Evolutionary conservation across 2,888 invertebrate genomes (phyloP).

Genomic region (Podabrus alpinus): DNA sequence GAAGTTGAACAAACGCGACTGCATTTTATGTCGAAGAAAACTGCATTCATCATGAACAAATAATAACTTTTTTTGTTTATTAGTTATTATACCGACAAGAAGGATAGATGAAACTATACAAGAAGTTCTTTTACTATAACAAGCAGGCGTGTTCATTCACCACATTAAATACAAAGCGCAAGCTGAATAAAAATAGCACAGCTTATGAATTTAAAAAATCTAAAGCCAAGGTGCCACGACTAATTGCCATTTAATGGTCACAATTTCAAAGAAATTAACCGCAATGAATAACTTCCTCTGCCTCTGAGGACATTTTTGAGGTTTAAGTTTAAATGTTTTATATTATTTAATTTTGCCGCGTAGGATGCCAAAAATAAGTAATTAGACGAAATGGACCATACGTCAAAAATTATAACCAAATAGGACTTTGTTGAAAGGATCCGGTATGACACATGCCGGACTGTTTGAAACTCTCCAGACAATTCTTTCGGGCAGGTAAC

Average conservation of each 20-base stretch:
- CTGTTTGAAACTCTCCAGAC: too few species aligned
- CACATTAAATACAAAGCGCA: not conserved
- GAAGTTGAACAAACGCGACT: not conserved
- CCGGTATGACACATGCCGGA: not conserved
- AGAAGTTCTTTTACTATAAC: constrained; percentile 11
- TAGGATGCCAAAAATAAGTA: not conserved
- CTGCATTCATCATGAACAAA: constrained; percentile 7
- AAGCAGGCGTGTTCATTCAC: constrained; percentile 17
- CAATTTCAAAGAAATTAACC: not conserved
- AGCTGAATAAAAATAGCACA: not conserved
- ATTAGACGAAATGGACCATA: not conserved
- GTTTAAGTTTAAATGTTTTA: not conserved
- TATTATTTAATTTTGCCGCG: not conserved
- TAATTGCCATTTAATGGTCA: not conserved
- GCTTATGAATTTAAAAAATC: not conserved
- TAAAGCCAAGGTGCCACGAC: not conserved
- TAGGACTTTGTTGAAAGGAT: not conserved
- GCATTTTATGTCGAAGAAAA: constrained; percentile 1
- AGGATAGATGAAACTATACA: not conserved
- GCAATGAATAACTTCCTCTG: not conserved
- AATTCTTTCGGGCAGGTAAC: too few species aligned
- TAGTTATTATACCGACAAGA: constrained; percentile 11
- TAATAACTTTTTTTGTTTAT: constrained; percentile 7
- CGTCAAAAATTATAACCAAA: not conserved
- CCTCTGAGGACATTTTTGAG: not conserved